Conservation (phyloP, 2,888 invertebrate species). For the Drosophila multiciliata region DNA sequence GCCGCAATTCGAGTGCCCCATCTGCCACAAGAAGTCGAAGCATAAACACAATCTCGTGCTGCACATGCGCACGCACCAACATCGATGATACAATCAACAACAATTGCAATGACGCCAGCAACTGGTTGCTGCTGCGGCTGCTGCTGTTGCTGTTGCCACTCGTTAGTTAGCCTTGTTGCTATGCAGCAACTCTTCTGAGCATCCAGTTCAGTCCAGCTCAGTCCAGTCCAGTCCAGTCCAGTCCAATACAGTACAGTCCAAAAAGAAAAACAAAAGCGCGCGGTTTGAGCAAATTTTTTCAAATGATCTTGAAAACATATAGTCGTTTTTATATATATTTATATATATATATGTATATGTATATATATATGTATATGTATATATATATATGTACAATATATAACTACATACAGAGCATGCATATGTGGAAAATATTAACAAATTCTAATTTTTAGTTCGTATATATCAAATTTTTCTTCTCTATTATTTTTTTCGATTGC, state of each 20-base stretch:
- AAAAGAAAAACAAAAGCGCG: conserved; percentile 31
- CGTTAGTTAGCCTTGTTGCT: conserved; percentile 51
- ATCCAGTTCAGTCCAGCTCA: conserved; percentile 28
- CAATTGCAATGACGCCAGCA: conserved; percentile 70
- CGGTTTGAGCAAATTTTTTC: conserved; percentile 68
- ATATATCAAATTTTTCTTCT: conserved; percentile 18
- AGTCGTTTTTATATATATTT: conserved; percentile 77
- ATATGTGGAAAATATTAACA: conserved; percentile 52
- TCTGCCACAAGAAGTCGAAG: conserved; percentile 87
- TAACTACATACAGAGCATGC: conserved; percentile 28
- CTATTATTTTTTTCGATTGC: conserved; percentile 14
- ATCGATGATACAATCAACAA: conserved; percentile 85
- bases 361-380: conserved; percentile 23
- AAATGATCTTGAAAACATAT: conserved; percentile 84
- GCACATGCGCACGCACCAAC: conserved; percentile 86
- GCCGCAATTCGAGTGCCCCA: conserved; percentile 87
- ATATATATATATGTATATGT: conserved; percentile 8
- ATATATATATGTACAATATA: conserved; percentile 18
- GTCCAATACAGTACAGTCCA: conserved; percentile 18
- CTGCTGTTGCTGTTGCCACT: conserved; percentile 43
- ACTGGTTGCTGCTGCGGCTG: conserved; percentile 41
- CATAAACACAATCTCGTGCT: conserved; percentile 85
- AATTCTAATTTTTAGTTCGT: conserved; percentile 39
- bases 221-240: conserved; percentile 26
- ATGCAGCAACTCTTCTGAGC: conserved; percentile 31